Evolutionary conservation across 2,113 vertebrate species (phyloP), one percentile per base, ranked within the genome.

Genomic region (Phasianus colchicus): DNA sequence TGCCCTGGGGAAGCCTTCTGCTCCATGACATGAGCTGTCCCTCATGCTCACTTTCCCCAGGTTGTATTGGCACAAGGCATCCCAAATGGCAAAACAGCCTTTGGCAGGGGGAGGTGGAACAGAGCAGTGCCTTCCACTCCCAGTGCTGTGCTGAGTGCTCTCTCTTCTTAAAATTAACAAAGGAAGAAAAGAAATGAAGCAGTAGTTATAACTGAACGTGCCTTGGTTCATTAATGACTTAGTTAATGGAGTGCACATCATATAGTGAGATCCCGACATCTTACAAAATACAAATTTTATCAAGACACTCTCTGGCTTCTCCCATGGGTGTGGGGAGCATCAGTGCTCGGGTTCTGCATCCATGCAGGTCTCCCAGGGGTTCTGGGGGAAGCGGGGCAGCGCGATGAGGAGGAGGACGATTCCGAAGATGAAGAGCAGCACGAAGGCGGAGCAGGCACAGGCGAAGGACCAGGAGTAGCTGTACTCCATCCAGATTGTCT

Each of bases 341-440:
- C 97, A 98, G 92, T 98, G 97, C 34, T 99, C 99, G 0, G 98
- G 99, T 52, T 99, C 99, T 0, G 99, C 99, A 0, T 99, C 99
- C 99, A 99, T 99, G 98, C 99, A 99, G 43, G 98, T 98, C 97
- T 99, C 99, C 99, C 99, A 99, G 9, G 99, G 99, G 94, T 99
- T 99, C 96, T 97, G 98, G 75, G 99, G 99, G 98, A 99, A 99
- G 36, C 98, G 99, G 24, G 99, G 99, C 98, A 99, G 98, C 13
- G 99, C 99, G 69, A 99, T 98, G 50, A 99, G 61, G 34, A 99
- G 98, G 20, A 99, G 99, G 25, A 95, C 88, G 1, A 99, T 95
- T 72, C 99, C 99, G 0, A 98, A 98, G 76, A 99, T 94, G 83
- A 99, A 99, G 85, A 99, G 99, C 76, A 99, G 98, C 75, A 98